Base-by-base conservation (phyloP, 2,113 vertebrate species). In the Phocoena sinus region DNA sequence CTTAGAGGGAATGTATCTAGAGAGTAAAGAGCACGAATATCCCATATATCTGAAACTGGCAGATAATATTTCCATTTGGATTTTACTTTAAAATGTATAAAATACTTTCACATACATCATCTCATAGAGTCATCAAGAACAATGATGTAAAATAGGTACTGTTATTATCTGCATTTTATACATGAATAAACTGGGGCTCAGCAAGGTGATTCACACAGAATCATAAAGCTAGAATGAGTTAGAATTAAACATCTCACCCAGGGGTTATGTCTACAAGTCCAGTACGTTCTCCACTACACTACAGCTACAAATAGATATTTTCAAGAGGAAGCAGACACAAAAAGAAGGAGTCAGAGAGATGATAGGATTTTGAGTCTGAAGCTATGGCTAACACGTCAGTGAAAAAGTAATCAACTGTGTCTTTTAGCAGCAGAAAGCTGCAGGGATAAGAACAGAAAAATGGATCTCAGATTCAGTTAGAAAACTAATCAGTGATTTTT, bases 401-500 rank as follows among this genome's bases (percentile, higher is more conserved):
- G 76, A 94, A 50, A 63, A 95, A 58, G 26, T 33, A 17, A 33
- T 73, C 38, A 33, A 13, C 47, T 18, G 15, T 68, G 38, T 68
- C 58, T 77, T 83, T 67, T 88, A 89, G 76, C 67, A 87, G 28
- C 56, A 60, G 33, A 85, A 80, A 33, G 28, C 71, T 96, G 17
- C 9, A 7, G 11, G 95, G 33, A 14, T 76, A 89, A 76, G n/a
- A 65, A 67, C 26, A 85, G 67, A 67, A 96, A 96, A 70, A 65
- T 60, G 38, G 50, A 28, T 85, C 87, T 93, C 71, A 87, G 36
- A 60, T 89, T 96, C 87, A 87, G 38, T 83, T 81, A 62, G 62
- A 91, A 96, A 88, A 83, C n/a, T 68, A 85, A 82, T 96, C 53
- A 91, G 8, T 79, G 60, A 91, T 89, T 91, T 95, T 89, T 68